A percentile compares a stretch with the other conserved stretches of the same genome.
These are phyloP conservation scores for Phthorimaea operculella DNA, from an alignment of 1,140 invertebrate species.

Conservation along the genomic window DNA sequence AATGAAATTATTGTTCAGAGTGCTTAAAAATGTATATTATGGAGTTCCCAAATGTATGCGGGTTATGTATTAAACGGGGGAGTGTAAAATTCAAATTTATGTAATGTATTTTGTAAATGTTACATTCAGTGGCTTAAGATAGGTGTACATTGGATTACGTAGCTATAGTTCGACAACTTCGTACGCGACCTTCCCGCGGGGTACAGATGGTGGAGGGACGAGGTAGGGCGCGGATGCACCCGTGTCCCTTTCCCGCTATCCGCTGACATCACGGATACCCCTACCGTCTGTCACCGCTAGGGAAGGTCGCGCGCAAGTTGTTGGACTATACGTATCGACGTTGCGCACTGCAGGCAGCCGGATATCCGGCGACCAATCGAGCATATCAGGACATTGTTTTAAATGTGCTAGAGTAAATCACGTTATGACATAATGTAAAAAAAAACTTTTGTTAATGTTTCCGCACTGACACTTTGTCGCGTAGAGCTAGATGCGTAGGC, in stretches of 20 bases:
- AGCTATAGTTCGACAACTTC: no score
- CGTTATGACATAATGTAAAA: slow-evolving; percentile 19
- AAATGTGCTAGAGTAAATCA: slow-evolving; percentile 23
- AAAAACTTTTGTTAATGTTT: slow-evolving; percentile 40
- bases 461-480: slow-evolving; percentile 37
- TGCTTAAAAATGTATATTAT: slow-evolving; percentile 10
- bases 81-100: slow-evolving; percentile 32
- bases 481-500: slow-evolving; percentile 48
- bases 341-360: no score
- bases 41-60: slow-evolving; percentile 7
- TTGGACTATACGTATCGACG: no score
- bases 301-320: no score
- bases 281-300: no score
- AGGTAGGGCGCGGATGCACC: no score
- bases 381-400: slow-evolving; percentile 46
- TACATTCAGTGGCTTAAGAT: slow-evolving; percentile 44
- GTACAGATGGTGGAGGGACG: no score
- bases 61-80: slow-evolving; percentile 14
- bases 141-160: slow-evolving; percentile 36
- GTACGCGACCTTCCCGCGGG: no score
- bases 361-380: slow-evolving; percentile 14
- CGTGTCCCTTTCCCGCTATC: no score
- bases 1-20: slow-evolving; percentile 15
- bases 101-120: slow-evolving; percentile 43
- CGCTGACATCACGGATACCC: no score